phyloP scores from a whole-genome alignment of 2,888 invertebrate genomes.

The Neoitamus cyanurus region DNA sequence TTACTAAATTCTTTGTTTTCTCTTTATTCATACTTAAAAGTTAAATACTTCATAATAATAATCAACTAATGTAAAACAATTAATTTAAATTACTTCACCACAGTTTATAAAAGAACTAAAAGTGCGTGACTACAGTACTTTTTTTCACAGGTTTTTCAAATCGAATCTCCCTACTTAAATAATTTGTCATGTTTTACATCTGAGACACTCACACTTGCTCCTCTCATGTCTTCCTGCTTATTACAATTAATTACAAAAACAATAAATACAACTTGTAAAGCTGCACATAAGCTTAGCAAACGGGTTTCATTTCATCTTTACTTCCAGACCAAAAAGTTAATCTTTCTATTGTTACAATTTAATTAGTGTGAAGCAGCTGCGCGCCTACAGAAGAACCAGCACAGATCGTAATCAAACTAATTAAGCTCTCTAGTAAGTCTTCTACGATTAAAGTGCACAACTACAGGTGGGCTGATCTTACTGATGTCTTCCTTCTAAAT shows the following conservation, averaged over 20 bases:
- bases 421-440: background rate
- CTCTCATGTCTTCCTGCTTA: background rate
- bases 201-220: background rate
- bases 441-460: background rate
- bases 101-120: conserved; percentile 4
- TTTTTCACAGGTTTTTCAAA: background rate
- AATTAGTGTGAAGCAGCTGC: background rate
- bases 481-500: background rate
- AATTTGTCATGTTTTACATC: background rate
- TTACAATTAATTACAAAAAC: background rate
- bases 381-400: background rate
- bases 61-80: background rate
- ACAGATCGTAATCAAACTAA: background rate
- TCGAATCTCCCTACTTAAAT: background rate
- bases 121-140: background rate
- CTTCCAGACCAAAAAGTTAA: background rate
- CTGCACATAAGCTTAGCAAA: background rate
- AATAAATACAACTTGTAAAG: background rate
- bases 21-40: conserved; percentile 15
- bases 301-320: background rate
- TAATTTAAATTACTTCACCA: background rate
- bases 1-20: conserved; percentile 16
- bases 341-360: background rate
- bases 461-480: background rate
- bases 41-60: background rate